A percentile compares a stretch with the other conserved stretches of the same genome.
Conservation (phyloP, 92 coral and sea anemone species). For the Anthopleura xanthogrammica region DNA sequence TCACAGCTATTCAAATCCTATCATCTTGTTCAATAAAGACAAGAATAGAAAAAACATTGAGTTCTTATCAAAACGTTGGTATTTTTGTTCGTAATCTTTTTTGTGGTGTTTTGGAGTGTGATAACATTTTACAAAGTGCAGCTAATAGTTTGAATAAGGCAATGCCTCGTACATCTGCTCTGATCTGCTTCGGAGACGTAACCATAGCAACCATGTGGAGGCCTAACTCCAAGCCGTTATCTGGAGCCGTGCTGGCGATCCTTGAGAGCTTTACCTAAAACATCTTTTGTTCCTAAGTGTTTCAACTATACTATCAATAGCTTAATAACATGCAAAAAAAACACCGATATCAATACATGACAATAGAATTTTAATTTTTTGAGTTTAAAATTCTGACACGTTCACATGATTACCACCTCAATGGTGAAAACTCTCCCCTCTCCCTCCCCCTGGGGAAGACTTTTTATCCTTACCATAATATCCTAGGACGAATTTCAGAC, state of each 20-base stretch:
- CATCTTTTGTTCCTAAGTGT: slow-evolving; percentile 15
- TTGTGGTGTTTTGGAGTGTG: background rate
- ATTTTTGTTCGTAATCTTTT: background rate
- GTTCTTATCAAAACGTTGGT: too few relatives aligned
- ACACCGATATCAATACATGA: background rate
- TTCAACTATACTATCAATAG: slow-evolving; percentile 16
- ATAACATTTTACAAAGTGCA: slow-evolving; percentile 22
- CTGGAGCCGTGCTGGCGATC: slow-evolving; percentile 28
- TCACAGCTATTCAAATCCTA: background rate
- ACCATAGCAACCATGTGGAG: slow-evolving; percentile 10
- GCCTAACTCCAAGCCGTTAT: slow-evolving; percentile 19
- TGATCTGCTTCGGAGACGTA: background rate
- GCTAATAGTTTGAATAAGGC: slow-evolving; percentile 19
- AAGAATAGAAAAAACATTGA: background rate
- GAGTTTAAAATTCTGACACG: background rate
- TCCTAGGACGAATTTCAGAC: too few relatives aligned
- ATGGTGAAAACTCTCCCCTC: too few relatives aligned
- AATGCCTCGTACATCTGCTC: background rate
- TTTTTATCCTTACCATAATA: too few relatives aligned
- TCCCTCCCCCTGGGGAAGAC: too few relatives aligned
- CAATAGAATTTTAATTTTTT: background rate
- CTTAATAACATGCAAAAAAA: background rate
- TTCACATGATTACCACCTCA: too few relatives aligned
- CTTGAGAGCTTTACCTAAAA: slow-evolving; percentile 10
- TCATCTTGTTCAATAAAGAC: background rate